Evolutionary conservation across 2,113 vertebrate species (phyloP), one percentile per base, ranked within the genome.

Genomic region (Triplophysa dalaica): DNA sequence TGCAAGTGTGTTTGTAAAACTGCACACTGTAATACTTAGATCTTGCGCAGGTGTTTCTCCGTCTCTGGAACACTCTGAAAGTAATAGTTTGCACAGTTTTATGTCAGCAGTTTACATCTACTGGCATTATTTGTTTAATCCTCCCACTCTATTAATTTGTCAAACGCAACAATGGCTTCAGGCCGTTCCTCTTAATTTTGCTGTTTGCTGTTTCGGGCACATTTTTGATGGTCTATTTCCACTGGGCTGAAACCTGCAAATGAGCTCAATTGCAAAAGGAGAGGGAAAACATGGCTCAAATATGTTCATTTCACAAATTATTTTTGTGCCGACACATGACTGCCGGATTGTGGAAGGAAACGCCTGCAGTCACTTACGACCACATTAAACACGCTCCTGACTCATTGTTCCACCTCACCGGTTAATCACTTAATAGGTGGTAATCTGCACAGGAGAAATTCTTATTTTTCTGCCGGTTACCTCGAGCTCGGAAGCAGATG

Each of bases 151-250:
- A 89, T 89, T 92, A 86, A 90, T 91, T 92, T 77, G 90, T 87
- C 89, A 91, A 83, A 77, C 29, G 54, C 78, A 33, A 66, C 56
- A 26, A 16, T 88, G 85, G 82, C 92, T 92, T 78, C 77, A 77
- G 92, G 92, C 92, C 85, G 88, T 94, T 94, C 92, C 92, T 90
- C 88, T 78, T 84, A 81, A 84, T 92, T 83, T 88, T 75, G 79
- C 90, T 86, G 70, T 90, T 93, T 92, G 91, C 89, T 91, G 89
- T 78, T 89, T 79, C 83, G 90, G 80, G 93, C 91, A 88, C 45
- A 87, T 87, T 90, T 90, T 95, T 97, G 96, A 97, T 97, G 96
- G 96, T 98, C 95, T 90, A 83, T 91, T 97, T 95, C 92, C 93
- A 92, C 87, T 92, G 89, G 88, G 93, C 88, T 92, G 91, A 93